Percentiles rank a stretch among this genome's conserved stretches.
phyloP scores from a whole-genome alignment of 2,888 invertebrate species.

The Tinea pellionella region DNA sequence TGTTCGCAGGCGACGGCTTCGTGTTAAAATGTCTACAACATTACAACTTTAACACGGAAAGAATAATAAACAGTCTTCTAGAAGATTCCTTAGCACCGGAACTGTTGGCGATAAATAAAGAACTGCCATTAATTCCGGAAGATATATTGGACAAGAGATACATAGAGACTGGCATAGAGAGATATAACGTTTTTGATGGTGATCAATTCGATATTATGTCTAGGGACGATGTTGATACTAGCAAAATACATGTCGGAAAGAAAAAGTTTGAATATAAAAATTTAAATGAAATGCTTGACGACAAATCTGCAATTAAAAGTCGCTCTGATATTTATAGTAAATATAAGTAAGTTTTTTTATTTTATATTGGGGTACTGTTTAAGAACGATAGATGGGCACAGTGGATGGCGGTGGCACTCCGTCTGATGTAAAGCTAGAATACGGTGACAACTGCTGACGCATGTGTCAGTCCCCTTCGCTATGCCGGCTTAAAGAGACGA shows the following conservation, averaged over 20 bases:
- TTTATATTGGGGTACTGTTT: too few relatives aligned
- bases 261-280: constrained; percentile 72
- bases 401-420: too few relatives aligned
- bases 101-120: constrained; percentile 56
- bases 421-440: too few relatives aligned
- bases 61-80: constrained; percentile 85
- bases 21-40: constrained; percentile 80
- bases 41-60: constrained; percentile 79
- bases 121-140: constrained; percentile 72
- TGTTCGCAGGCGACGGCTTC: constrained; percentile 70
- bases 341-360: constrained; percentile 58
- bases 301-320: constrained; percentile 71
- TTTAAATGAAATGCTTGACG: constrained; percentile 74
- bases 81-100: constrained; percentile 72
- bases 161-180: constrained; percentile 65
- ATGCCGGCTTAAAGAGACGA: too few relatives aligned
- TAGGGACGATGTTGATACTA: constrained; percentile 62
- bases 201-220: constrained; percentile 84
- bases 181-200: constrained; percentile 79
- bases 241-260: constrained; percentile 64
- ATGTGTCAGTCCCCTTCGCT: too few relatives aligned
- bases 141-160: constrained; percentile 67
- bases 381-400: too few relatives aligned
- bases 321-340: constrained; percentile 68
- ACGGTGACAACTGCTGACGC: too few relatives aligned